Conservation (phyloP, 2,113 vertebrate species). For the human region GRCh38 chr7:107123501-107124000, state of each 20-base stretch:
- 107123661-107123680: background rate
- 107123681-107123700: background rate
- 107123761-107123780: background rate
- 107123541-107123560: background rate
- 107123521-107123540: background rate
- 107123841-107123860: background rate
- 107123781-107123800: background rate
- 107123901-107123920: background rate
- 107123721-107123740: background rate
- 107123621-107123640: background rate
- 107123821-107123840: background rate
- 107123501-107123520: background rate
- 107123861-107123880: background rate
- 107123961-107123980: background rate
- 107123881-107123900: background rate
- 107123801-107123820: background rate
- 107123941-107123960: background rate
- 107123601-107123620: background rate
- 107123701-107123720: background rate
- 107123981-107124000: slow-evolving; percentile 19
- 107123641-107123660: background rate
- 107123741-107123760: background rate
- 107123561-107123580: background rate
- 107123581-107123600: background rate
- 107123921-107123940: background rate